phyloP scores from a whole-genome alignment of 2,888 invertebrate species.

The Yponomeuta evonymella region DNA sequence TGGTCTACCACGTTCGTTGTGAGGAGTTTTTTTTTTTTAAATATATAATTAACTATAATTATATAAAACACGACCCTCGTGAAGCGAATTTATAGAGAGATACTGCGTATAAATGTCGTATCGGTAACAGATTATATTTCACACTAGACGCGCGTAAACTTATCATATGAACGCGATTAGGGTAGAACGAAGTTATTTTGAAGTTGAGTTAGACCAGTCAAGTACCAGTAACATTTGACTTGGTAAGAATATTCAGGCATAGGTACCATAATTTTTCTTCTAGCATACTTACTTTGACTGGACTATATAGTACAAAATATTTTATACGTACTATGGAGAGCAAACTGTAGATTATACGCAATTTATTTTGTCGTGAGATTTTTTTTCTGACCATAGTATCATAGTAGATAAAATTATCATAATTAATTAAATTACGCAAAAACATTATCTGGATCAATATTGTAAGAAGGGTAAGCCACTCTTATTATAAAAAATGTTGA shows the following conservation, averaged over 20 bases:
- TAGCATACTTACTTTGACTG: neutral
- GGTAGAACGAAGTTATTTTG: neutral
- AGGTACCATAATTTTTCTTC: too few relatives aligned
- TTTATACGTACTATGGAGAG: neutral
- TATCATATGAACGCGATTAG: neutral
- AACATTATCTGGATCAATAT: neutral
- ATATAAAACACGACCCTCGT: conserved; percentile 59
- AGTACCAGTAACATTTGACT: too few relatives aligned
- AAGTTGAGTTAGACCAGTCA: too few relatives aligned
- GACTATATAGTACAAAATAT: neutral
- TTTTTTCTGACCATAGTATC: neutral
- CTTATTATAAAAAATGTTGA: conserved; percentile 3
- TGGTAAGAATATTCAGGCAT: too few relatives aligned
- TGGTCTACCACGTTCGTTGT: neutral
- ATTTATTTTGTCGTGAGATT: neutral
- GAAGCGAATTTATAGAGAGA: conserved; percentile 68
- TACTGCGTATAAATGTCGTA: neutral
- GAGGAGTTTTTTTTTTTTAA: conserved; percentile 33
- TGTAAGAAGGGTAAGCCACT: neutral
- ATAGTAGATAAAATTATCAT: neutral
- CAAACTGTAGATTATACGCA: neutral
- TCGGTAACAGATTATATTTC: neutral
- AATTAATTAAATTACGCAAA: neutral
- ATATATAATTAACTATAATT: conserved; percentile 44
- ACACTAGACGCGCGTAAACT: neutral